Base-by-base conservation (phyloP, 1,140 invertebrate species). In the Hypsibius dujardini region DNA sequence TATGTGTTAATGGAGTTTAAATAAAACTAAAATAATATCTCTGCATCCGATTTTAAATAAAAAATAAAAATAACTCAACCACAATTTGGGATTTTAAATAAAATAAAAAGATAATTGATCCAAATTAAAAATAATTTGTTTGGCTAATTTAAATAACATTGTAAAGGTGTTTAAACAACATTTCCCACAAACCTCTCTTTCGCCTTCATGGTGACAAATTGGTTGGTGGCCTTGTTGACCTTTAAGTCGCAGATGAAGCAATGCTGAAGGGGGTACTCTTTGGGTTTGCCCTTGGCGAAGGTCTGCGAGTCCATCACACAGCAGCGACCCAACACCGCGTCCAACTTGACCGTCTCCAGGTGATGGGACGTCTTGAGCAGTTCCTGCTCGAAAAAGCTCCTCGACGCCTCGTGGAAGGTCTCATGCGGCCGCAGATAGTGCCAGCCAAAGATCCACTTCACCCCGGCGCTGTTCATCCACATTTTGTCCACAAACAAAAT, bases 371-470 rank as follows among this genome's bases (percentile, higher is more conserved):
- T 70, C 62, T 72, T 12, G 72, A 50, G 1, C 70, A 60, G 46
- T 82, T 98, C 95, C 79, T 98, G 97, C 50, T 87, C 86, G 80
- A 90, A 97, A 81, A 98, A 96, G 78, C 91, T 91, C 74, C 94
- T 84, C 0, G 89, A 88, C 28, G 94, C 92, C 78, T 98, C 94
- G 79, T 97, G 93, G 82, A 91, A 97, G 15, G 94, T 98, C 81
- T 98, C 95, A 78, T 96, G 90, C 7, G 94, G 94, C 71, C 93
- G 83, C 69, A 96, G 82, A 81, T 95, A 98, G 79, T 96, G 92
- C 80, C 95, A 92, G 2, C 95, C 95, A 80, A 92, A 96, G 0
- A 92, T 92, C 81, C 89, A 93, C 72, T 88, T 84, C 74, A 91
- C 87, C 1, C 89, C 90, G 28, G 88, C 91, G 86, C 87, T 84